A percentile compares a stretch with the other conserved stretches of the same genome.
Evolutionary conservation across 23 tunicate species (phyloP).

Genomic region (Halocynthia aurantium): DNA sequence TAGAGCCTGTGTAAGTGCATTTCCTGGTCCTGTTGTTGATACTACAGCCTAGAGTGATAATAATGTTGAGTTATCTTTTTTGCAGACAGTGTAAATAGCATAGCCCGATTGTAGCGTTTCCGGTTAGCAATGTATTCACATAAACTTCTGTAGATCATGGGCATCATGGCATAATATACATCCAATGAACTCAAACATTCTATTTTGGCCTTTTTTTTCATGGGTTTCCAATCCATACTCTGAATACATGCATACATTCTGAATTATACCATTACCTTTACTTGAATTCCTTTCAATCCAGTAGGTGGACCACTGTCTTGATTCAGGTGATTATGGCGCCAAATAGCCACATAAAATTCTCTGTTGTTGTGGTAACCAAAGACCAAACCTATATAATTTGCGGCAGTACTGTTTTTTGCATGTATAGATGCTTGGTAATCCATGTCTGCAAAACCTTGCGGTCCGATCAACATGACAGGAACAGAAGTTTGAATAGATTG

Average conservation of each 20-base stretch:
- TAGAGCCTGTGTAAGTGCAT: constrained; percentile 8
- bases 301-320: neutral
- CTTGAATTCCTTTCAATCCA: constrained; percentile 22
- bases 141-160: no score
- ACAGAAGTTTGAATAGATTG: neutral
- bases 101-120: no score
- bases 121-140: no score
- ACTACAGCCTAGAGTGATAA: neutral
- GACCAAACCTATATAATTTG: constrained; percentile 19
- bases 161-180: no score
- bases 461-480: constrained; percentile 23
- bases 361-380: constrained; percentile 37
- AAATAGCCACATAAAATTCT: constrained; percentile 14
- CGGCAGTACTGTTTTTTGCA: constrained; percentile 4
- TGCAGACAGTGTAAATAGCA: no score
- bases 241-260: no score
- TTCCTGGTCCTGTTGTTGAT: constrained; percentile 20
- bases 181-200: no score
- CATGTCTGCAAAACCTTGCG: constrained; percentile 13
- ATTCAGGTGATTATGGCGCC: constrained; percentile 6
- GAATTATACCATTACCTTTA: constrained; percentile 11
- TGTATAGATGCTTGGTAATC: constrained; percentile 10
- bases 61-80: no score
- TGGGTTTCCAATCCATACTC: no score
- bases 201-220: no score